These are phyloP conservation scores for Oryzias celebensis DNA, from an alignment of 2,113 vertebrate genomes.

Conservation along the genomic window DNA sequence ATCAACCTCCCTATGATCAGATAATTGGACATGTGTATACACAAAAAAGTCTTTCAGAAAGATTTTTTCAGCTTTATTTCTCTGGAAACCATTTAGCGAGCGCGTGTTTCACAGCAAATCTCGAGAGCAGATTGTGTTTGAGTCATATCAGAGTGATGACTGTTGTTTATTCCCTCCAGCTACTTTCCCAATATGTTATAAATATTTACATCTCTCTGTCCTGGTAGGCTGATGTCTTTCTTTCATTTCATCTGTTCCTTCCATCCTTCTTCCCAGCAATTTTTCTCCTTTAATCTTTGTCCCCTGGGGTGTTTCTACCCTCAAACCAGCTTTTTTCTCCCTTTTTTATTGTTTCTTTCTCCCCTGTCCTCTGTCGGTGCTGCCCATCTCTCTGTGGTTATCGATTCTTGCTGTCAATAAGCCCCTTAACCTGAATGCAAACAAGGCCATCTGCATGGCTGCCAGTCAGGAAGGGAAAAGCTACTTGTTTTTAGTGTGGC, in stretches of 20 bases:
- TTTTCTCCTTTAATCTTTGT: slow-evolving; percentile 15
- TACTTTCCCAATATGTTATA: background rate
- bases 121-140: slow-evolving; percentile 3
- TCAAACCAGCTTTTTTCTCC: slow-evolving; percentile 16
- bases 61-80: no score
- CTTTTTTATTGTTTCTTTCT: slow-evolving; percentile 5
- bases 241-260: slow-evolving; percentile 15
- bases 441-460: slow-evolving; percentile 53
- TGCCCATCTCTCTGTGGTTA: slow-evolving; percentile 46
- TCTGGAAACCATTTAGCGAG: no score
- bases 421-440: slow-evolving; percentile 53
- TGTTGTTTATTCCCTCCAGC: slow-evolving; percentile 19
- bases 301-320: slow-evolving; percentile 15
- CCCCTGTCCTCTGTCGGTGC: slow-evolving; percentile 27
- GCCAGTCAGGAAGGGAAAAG: slow-evolving; percentile 40
- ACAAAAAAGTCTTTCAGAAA: no score
- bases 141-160: slow-evolving; percentile 3
- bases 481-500: slow-evolving; percentile 5
- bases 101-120: background rate
- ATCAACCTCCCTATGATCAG: no score
- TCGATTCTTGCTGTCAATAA: slow-evolving; percentile 57
- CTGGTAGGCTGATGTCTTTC: slow-evolving; percentile 12
- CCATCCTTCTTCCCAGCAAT: slow-evolving; percentile 10
- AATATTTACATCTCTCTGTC: slow-evolving; percentile 15
- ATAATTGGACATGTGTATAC: no score